These are phyloP conservation scores for Anoplius nigerrimus DNA, from an alignment of 2,888 invertebrate species.

Conservation along the genomic window DNA sequence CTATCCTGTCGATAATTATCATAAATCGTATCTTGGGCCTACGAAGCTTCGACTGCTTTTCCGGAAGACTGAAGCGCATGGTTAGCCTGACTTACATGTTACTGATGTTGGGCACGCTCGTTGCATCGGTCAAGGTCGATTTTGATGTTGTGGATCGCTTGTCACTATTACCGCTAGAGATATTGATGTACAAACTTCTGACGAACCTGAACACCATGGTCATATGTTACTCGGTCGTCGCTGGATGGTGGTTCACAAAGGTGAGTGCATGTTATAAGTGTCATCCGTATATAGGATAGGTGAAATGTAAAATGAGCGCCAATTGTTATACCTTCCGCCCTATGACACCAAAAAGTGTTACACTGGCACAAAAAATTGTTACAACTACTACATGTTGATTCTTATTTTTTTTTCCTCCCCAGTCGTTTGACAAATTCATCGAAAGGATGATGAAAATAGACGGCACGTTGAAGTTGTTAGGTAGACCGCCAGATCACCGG, in stretches of 20 bases:
- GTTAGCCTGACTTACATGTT: neutral
- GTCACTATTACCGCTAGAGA: neutral
- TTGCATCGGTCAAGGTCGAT: too few species aligned
- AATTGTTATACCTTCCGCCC: too few species aligned
- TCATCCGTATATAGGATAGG: neutral
- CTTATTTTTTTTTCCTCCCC: neutral
- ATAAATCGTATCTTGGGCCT: conserved; percentile 17
- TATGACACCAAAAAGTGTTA: too few species aligned
- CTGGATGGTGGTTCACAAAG: neutral
- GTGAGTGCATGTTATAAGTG: neutral
- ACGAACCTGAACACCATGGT: neutral
- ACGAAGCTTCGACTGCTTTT: conserved; percentile 17
- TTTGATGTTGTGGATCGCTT: too few species aligned
- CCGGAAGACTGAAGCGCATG: neutral
- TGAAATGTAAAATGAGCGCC: neutral
- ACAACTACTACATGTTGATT: too few species aligned
- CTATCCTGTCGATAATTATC: neutral
- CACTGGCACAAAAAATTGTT: too few species aligned
- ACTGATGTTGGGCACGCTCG: neutral
- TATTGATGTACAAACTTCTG: neutral
- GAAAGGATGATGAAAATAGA: conserved; percentile 21
- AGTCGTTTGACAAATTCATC: neutral
- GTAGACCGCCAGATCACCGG: neutral
- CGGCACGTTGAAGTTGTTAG: conserved; percentile 16
- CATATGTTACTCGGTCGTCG: neutral